Conservation (phyloP, 2,797 vertebrate species). For the Hyperoplus immaculatus region DNA sequence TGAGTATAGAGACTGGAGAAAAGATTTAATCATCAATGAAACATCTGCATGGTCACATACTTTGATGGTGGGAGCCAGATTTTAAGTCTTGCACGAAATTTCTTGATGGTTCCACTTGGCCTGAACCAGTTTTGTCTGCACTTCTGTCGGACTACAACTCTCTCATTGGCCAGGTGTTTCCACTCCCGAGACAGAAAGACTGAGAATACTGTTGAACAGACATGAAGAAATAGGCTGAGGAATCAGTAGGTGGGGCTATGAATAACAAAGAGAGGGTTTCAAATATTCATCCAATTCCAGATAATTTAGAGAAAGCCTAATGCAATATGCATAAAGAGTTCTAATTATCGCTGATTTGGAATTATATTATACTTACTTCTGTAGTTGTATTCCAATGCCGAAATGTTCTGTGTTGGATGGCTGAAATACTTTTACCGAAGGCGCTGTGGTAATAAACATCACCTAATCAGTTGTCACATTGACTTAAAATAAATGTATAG, state of each 20-base stretch:
- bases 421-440: slow-evolving; percentile 95
- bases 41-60: slow-evolving; percentile 74
- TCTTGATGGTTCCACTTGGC: slow-evolving; percentile 93
- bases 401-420: slow-evolving; percentile 92
- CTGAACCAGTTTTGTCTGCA: slow-evolving; percentile 94
- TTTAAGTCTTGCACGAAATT: slow-evolving; percentile 92
- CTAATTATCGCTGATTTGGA: background rate
- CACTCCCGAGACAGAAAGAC: slow-evolving; percentile 94
- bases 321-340: background rate
- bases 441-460: slow-evolving; percentile 83
- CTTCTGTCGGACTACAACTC: slow-evolving; percentile 89
- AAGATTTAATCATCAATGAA: background rate
- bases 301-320: no score
- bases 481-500: background rate
- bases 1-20: background rate
- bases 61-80: slow-evolving; percentile 94
- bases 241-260: background rate
- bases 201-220: slow-evolving; percentile 87
- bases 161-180: slow-evolving; percentile 93
- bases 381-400: slow-evolving; percentile 91
- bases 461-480: slow-evolving; percentile 21
- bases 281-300: background rate
- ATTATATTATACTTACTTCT: slow-evolving; percentile 87
- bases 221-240: background rate
- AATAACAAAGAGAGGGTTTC: background rate